Evolutionary conservation across 2,888 invertebrate genomes (phyloP), one percentile per base, ranked within the genome.

Genomic region (Xestia rhomboidea): DNA sequence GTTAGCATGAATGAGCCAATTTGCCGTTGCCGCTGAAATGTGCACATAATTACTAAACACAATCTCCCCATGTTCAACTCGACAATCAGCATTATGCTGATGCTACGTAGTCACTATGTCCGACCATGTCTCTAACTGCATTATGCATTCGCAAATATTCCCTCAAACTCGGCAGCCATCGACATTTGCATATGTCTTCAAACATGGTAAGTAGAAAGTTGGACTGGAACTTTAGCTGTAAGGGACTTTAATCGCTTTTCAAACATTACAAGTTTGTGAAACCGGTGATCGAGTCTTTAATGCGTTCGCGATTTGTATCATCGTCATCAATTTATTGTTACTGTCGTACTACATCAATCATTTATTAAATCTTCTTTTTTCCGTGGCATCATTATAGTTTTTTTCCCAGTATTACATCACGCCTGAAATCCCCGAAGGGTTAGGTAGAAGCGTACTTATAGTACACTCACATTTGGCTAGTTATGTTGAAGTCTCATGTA

Each of bases 81-180:
- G 46, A 41, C 46, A 49, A 30, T 44, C 27, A 11, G 62, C 54
- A 46, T 67, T 51, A 41, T 13, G 30, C 41, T 44, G 60, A 38
- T 8, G 13, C 38, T 30, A 49, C 30, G 21, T 34, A 63, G 54
- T 46, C n/a, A 46, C 67, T 75, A 8, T 18, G 30, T 11, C n/a
- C 38, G 38, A 34, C 30, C 41, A 0, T 27, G 67, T 62, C n/a
- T 1, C 24, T 18, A 4, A 41, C 69, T 77, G 67, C 79, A 81
- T 81, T 78, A 83, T 83, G 67, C 81, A 81, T 71, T 68, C 41
- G 62, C 81, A 81, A 81, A 83, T 78, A 81, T 78, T 83, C 62
- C 57, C 66, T 62, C 41, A 71, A 83, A 70, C 69, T 66, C 77
- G 1, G 46, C 34, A 57, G 38, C 54, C 54, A 62, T 67, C 24